A percentile compares a stretch with the other conserved stretches of the same genome.
Evolutionary conservation across 2,888 invertebrate genomes (phyloP).

Genomic region (Dendrolimus houi): DNA sequence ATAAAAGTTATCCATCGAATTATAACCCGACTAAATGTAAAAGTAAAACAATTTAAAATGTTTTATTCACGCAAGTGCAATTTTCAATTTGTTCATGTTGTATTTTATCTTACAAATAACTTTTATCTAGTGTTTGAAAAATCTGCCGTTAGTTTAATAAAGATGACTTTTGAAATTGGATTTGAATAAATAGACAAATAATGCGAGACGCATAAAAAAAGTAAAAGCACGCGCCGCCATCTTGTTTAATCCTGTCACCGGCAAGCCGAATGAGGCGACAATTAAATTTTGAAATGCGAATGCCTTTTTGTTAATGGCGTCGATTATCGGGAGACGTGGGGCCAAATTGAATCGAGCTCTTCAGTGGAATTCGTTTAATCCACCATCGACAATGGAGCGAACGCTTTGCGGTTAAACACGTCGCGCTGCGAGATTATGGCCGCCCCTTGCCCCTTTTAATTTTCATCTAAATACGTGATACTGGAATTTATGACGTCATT

Average conservation of each 20-base stretch:
- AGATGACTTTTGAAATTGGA: no score
- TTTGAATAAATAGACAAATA: no score
- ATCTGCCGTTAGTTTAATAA: no score
- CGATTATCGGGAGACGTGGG: constrained; percentile 13
- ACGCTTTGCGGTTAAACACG: neutral
- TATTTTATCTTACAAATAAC: no score
- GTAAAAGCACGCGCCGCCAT: neutral
- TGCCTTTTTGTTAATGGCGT: constrained; percentile 21
- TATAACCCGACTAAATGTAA: no score
- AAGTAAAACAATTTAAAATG: no score
- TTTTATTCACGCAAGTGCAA: no score
- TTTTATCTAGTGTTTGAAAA: no score
- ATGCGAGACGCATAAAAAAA: no score
- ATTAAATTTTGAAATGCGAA: constrained; percentile 5
- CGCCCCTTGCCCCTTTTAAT: neutral
- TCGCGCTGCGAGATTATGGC: neutral
- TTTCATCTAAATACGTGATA: neutral
- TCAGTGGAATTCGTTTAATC: neutral
- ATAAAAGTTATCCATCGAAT: no score
- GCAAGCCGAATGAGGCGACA: neutral
- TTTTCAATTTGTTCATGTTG: no score
- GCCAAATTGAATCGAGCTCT: constrained; percentile 1
- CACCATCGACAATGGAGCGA: neutral
- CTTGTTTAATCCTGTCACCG: neutral
- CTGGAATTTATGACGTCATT: neutral